phyloP scores from a whole-genome alignment of 2,797 vertebrate genomes.

The Enteromius viviparus region DNA sequence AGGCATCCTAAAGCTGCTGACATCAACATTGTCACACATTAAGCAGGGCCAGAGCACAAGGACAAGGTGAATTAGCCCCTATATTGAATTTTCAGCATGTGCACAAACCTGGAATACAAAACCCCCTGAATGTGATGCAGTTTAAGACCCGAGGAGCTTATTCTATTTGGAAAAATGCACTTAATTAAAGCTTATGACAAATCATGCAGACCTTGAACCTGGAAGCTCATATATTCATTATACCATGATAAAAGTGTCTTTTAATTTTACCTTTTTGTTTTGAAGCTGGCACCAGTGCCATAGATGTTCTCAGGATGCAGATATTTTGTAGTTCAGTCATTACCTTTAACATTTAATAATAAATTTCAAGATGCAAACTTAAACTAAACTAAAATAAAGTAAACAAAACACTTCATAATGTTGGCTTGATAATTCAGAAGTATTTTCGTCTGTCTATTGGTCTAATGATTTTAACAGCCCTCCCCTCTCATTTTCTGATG shows the following conservation, averaged over 20 bases:
- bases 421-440: background rate
- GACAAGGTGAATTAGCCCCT: slow-evolving; percentile 26
- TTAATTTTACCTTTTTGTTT: background rate
- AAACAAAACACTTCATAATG: background rate
- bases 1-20: slow-evolving; percentile 18
- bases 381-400: background rate
- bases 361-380: background rate
- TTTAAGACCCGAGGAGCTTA: background rate
- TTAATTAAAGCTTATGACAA: background rate
- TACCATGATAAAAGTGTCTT: background rate
- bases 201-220: background rate
- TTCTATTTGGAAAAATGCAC: background rate
- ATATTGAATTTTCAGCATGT: slow-evolving; percentile 18
- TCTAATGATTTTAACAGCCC: background rate
- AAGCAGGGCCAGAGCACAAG: slow-evolving; percentile 6
- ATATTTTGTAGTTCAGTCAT: background rate
- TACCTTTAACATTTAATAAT: background rate
- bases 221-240: background rate
- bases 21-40: slow-evolving; percentile 33
- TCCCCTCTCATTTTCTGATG: background rate
- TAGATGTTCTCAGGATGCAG: no score
- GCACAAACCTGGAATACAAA: slow-evolving; percentile 27
- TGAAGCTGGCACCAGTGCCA: background rate
- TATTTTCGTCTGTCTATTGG: background rate
- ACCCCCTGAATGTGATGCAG: background rate